Evolutionary conservation across 2,113 vertebrate genomes (phyloP).

Genomic region (Plestiodon gilberti): DNA sequence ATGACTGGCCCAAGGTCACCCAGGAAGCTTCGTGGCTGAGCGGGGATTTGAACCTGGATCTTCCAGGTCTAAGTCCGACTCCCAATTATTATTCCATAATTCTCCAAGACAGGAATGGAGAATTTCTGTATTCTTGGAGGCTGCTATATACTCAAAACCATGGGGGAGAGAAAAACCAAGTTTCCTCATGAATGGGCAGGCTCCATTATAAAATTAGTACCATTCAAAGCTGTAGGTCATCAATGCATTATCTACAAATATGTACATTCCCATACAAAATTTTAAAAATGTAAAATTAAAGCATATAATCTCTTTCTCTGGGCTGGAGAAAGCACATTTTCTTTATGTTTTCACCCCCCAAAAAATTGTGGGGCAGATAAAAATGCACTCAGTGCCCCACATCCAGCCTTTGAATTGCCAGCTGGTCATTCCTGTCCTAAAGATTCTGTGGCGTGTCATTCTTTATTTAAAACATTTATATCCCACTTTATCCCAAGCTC

Average conservation of each 20-base stretch:
- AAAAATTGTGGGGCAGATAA: not conserved
- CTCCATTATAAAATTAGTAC: no score
- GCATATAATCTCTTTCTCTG: not conserved
- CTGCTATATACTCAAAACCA: no score
- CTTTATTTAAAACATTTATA: not conserved
- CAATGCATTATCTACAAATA: no score
- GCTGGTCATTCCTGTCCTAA: not conserved
- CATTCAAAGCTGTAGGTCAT: not conserved
- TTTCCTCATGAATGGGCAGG: not conserved
- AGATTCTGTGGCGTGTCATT: no score
- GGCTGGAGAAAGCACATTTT: not conserved
- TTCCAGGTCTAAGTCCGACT: not conserved
- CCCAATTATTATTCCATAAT: not conserved
- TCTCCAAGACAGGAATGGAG: not conserved
- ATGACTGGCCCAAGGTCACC: no score
- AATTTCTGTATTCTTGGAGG: not conserved
- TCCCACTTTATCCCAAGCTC: no score
- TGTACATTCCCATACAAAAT: not conserved
- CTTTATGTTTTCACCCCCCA: no score
- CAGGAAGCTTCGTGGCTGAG: no score
- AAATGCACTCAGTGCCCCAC: not conserved
- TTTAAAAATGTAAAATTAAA: not conserved
- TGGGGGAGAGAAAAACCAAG: not conserved
- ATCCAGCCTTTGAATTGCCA: no score
- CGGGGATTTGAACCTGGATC: no score